Evolutionary conservation across 2,888 invertebrate genomes (phyloP).

Genomic region (Ormyrus labotus): DNA sequence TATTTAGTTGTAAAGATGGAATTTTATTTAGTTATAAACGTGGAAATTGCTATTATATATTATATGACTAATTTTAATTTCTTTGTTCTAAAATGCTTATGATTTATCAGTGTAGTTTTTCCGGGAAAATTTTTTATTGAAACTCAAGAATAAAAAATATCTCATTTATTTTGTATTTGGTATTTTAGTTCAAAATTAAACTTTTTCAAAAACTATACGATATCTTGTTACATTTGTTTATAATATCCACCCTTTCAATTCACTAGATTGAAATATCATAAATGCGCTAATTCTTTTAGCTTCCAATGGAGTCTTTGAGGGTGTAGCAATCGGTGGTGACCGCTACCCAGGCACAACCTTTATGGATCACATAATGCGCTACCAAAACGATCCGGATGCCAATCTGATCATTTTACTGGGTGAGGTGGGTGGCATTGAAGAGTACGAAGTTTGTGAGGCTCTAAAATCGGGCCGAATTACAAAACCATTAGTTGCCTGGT

Average conservation of each 20-base stretch:
- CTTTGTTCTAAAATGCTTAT: not conserved
- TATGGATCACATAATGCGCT: constrained; percentile 96
- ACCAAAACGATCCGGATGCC: constrained; percentile 87
- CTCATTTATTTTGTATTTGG: too few species aligned
- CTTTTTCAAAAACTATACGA: not conserved
- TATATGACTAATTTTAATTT: not conserved
- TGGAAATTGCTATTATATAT: too few species aligned
- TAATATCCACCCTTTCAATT: not conserved
- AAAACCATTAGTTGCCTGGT: constrained; percentile 98
- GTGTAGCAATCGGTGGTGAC: constrained; percentile 98
- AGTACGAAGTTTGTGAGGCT: constrained; percentile 96
- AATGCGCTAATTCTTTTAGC: constrained; percentile 69
- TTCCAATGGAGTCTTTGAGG: constrained; percentile 98
- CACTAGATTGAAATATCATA: constrained; percentile 1
- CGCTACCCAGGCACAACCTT: constrained; percentile 98
- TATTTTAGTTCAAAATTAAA: too few species aligned
- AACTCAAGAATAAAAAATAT: too few species aligned
- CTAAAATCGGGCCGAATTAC: constrained; percentile 87
- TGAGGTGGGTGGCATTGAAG: constrained; percentile 99
- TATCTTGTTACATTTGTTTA: too few species aligned
- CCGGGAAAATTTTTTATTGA: too few species aligned
- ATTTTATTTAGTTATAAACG: too few species aligned
- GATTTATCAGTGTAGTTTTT: not conserved
- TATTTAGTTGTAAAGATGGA: too few species aligned
- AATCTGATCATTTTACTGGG: constrained; percentile 97